Evolutionary conservation across 92 coral and sea anemone species (phyloP).

Genomic region (Muricea muricata): DNA sequence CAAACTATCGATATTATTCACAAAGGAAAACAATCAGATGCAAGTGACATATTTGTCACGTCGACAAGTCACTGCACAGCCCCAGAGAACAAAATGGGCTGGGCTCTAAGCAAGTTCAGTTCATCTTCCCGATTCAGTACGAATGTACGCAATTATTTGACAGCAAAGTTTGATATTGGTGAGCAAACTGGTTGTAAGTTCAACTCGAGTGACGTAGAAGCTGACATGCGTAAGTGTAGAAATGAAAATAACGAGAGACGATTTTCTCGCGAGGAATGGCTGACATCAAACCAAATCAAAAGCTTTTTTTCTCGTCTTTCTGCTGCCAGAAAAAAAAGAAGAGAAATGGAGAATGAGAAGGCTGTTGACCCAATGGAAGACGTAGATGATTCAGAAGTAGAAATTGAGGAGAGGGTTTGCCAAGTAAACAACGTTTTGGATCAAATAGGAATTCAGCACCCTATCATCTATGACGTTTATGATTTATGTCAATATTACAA

Average conservation of each 20-base stretch:
- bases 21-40: too few relatives aligned
- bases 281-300: slow-evolving; percentile 23
- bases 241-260: slow-evolving; percentile 3
- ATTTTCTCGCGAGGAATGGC: slow-evolving; percentile 38
- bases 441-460: slow-evolving; percentile 67
- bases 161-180: slow-evolving; percentile 36
- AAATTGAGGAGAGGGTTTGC: slow-evolving; percentile 54
- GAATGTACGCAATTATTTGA: slow-evolving; percentile 23
- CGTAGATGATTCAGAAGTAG: slow-evolving; percentile 59
- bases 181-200: slow-evolving; percentile 31
- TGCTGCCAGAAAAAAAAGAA: slow-evolving; percentile 50
- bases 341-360: background rate
- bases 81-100: background rate
- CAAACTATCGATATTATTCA: background rate
- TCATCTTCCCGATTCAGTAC: slow-evolving; percentile 37
- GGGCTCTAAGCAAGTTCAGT: slow-evolving; percentile 46
- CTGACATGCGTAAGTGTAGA: slow-evolving; percentile 39
- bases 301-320: slow-evolving; percentile 53
- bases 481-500: slow-evolving; percentile 68
- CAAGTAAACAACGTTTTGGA: slow-evolving; percentile 45
- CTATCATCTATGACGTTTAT: slow-evolving; percentile 71
- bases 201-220: slow-evolving; percentile 24
- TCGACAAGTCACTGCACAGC: background rate
- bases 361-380: slow-evolving; percentile 66
- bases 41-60: background rate